Conservation (phyloP, 2,888 invertebrate genomes). For the Spatulosminthurus flaviceps region DNA sequence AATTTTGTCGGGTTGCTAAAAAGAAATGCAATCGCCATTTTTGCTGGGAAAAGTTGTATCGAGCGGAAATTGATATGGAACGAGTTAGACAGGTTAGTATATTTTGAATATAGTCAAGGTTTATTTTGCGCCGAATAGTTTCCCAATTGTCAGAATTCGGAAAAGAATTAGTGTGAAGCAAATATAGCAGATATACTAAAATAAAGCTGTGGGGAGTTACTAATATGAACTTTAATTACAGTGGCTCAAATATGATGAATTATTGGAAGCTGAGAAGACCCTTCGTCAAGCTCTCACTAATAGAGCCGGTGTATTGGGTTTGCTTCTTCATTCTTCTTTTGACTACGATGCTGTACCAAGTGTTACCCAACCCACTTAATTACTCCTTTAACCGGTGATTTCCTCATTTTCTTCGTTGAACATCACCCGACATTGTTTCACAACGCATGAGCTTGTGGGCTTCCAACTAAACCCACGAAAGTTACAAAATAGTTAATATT, state of each 20-base stretch:
- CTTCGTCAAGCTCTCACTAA: constrained; percentile 77
- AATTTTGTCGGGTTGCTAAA: constrained; percentile 87
- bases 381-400: neutral
- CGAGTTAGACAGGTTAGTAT: constrained; percentile 69
- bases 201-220: too few relatives aligned
- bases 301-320: constrained; percentile 83
- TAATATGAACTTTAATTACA: constrained; percentile 69
- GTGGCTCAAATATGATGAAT: constrained; percentile 93
- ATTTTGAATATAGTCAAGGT: neutral
- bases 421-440: constrained; percentile 38
- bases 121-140: too few relatives aligned
- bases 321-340: constrained; percentile 96
- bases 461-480: constrained; percentile 45
- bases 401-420: constrained; percentile 40
- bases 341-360: constrained; percentile 76
- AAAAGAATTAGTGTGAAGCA: constrained; percentile 86
- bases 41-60: constrained; percentile 93
- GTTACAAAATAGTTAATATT: neutral
- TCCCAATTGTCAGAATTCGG: neutral
- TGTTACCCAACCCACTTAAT: neutral
- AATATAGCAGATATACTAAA: constrained; percentile 72
- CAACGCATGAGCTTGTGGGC: constrained; percentile 51
- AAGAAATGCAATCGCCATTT: constrained; percentile 91
- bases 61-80: constrained; percentile 96
- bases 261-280: constrained; percentile 91